Base-by-base conservation (phyloP, 2,888 invertebrate species). In the Drosophila pegasa region DNA sequence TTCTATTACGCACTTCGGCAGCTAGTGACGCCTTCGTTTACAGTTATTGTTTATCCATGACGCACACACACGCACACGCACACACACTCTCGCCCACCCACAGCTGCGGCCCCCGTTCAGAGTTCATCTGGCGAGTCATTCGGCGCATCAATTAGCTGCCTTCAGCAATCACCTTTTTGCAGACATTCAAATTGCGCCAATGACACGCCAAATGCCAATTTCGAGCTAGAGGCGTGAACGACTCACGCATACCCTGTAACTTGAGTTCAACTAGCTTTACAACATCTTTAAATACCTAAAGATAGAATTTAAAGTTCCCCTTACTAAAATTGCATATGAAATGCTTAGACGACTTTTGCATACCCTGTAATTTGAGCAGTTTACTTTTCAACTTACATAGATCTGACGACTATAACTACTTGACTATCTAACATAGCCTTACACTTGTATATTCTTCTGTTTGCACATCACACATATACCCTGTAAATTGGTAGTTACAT, bases 1-100 rank as follows among this genome's bases (percentile, higher is more conserved):
- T 68, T 55, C 50, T 63, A 69, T 74, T 74, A 74, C 73, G 74
- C 73, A 73, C 60, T 50, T 50, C 43, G 52, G 14, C 48, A 14
- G n/a, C 33, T 54, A 25, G 52, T 73, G 73, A 73, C 73, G 73
- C 40, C 69, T 63, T 73, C 59, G 37, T 55, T 59, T 65, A 41
- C 16, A 14, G 33, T 10, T 56, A 52, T 43, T 73, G 74, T 73
- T 73, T 69, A 72, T 55, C 54, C 48, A 35, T 60, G 22, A 57
- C 60, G 43, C 45, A 63, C 38, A 35, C 66, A 37, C 61, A 33
- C 47, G 27, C 57, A 52, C 52, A 16, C 27, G 33, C 58, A 38
- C 40, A 54, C 52, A 48, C 35, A 18, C 27, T 22, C 18, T 37
- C 40, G 56, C 18, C 61, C 52, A 45, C 54, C 60, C 63, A 64